phyloP scores from a whole-genome alignment of 2,797 vertebrate species.

The Manis javanica region DNA sequence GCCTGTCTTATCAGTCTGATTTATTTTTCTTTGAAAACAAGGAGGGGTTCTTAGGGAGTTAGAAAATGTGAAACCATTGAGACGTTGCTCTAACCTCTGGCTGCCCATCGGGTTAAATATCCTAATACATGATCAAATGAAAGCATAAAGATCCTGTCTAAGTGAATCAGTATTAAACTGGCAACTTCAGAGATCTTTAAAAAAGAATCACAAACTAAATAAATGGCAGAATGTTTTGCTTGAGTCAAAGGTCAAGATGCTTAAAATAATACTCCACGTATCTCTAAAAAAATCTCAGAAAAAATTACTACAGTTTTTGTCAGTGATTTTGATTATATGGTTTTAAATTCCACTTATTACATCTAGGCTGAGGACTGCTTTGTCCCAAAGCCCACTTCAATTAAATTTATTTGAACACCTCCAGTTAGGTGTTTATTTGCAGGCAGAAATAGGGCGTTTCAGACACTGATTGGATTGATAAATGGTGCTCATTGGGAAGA shows the following conservation, averaged over 20 bases:
- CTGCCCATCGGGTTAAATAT: background rate
- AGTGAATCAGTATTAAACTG: background rate
- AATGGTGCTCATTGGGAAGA: slow-evolving; percentile 44
- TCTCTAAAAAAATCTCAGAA: slow-evolving; percentile 4
- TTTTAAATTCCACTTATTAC: slow-evolving; percentile 34
- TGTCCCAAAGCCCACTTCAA: slow-evolving; percentile 45
- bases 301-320: slow-evolving; percentile 5
- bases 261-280: background rate
- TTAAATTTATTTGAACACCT: slow-evolving; percentile 45
- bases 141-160: background rate
- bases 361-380: background rate
- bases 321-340: slow-evolving; percentile 2
- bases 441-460: slow-evolving; percentile 63
- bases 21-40: slow-evolving; percentile 45
- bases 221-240: slow-evolving; percentile 37
- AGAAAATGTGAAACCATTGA: background rate
- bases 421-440: slow-evolving; percentile 64
- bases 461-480: slow-evolving; percentile 73
- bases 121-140: background rate
- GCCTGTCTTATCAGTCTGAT: background rate
- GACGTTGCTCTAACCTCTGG: background rate
- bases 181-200: slow-evolving; percentile 24
- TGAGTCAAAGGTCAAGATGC: slow-evolving; percentile 25
- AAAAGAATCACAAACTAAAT: slow-evolving; percentile 4
- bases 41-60: background rate